Conservation (phyloP, 2,888 invertebrate species). For the Diogma glabrata region DNA sequence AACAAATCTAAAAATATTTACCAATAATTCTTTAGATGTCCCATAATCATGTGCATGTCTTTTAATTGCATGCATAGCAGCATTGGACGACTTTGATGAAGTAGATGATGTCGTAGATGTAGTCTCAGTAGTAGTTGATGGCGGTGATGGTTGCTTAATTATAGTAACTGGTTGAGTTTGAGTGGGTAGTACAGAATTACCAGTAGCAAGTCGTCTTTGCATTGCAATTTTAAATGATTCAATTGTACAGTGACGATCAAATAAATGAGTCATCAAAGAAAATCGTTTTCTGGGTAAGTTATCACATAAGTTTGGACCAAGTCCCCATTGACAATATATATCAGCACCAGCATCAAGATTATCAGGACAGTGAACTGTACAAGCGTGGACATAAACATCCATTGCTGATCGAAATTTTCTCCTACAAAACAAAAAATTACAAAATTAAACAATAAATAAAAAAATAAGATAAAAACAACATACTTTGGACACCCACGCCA, state of each 20-base stretch:
- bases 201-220: slow-evolving; percentile 30
- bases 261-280: slow-evolving; percentile 92
- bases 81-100: slow-evolving; percentile 35
- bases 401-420: slow-evolving; percentile 62
- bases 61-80: slow-evolving; percentile 93
- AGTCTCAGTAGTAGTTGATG: slow-evolving; percentile 23
- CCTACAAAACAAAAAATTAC: slow-evolving; percentile 13
- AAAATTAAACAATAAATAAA: slow-evolving; percentile 14
- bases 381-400: slow-evolving; percentile 80
- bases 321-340: slow-evolving; percentile 79
- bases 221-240: slow-evolving; percentile 37
- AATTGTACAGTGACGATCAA: slow-evolving; percentile 85
- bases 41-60: slow-evolving; percentile 86
- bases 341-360: slow-evolving; percentile 50
- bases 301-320: slow-evolving; percentile 58
- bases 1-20: slow-evolving; percentile 30
- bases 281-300: slow-evolving; percentile 79
- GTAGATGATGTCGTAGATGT: slow-evolving; percentile 24
- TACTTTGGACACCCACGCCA: slow-evolving; percentile 80
- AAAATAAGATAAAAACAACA: too few relatives aligned
- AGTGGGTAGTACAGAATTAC: slow-evolving; percentile 24
- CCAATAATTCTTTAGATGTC: slow-evolving; percentile 81
- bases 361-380: slow-evolving; percentile 70
- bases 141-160: slow-evolving; percentile 16
- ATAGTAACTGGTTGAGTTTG: slow-evolving; percentile 33